Percentiles rank a stretch among this genome's conserved stretches.
Conservation (phyloP, 2,888 invertebrate genomes). For the Nezara viridula region DNA sequence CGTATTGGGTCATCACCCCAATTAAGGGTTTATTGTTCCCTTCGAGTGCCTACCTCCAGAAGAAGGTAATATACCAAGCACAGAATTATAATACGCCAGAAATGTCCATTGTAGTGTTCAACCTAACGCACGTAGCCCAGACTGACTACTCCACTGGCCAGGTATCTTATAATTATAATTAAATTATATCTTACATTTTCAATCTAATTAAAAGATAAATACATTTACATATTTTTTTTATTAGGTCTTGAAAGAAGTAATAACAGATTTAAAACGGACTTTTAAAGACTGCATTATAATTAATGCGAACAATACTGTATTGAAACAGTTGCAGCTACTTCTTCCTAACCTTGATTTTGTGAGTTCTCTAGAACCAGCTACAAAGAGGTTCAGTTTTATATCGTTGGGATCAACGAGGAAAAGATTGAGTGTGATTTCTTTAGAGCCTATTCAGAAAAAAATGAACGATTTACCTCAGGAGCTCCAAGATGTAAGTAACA, state of each 20-base stretch:
- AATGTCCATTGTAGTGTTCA: slow-evolving; percentile 39
- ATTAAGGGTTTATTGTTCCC: slow-evolving; percentile 49
- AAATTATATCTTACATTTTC: too few relatives aligned
- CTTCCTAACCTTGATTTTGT: slow-evolving; percentile 4
- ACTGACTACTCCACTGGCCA: slow-evolving; percentile 53
- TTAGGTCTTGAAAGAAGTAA: slow-evolving; percentile 39
- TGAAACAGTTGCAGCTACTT: slow-evolving; percentile 26
- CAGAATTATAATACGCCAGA: slow-evolving; percentile 30
- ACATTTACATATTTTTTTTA: background rate
- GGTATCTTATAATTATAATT: background rate
- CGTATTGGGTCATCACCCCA: slow-evolving; percentile 54
- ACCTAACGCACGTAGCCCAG: slow-evolving; percentile 41
- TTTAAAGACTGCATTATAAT: slow-evolving; percentile 51
- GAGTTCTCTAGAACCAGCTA: background rate
- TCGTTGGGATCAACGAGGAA: background rate
- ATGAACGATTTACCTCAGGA: background rate
- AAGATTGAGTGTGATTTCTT: background rate
- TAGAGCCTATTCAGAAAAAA: background rate
- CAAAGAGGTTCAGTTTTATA: background rate
- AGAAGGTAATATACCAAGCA: slow-evolving; percentile 28
- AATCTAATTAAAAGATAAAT: too few relatives aligned
- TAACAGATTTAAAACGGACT: background rate
- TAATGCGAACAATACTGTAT: background rate
- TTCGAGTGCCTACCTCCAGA: slow-evolving; percentile 47
- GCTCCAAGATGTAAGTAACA: background rate